phyloP scores from a whole-genome alignment of 2,113 vertebrate genomes.

The Trinectes maculatus region DNA sequence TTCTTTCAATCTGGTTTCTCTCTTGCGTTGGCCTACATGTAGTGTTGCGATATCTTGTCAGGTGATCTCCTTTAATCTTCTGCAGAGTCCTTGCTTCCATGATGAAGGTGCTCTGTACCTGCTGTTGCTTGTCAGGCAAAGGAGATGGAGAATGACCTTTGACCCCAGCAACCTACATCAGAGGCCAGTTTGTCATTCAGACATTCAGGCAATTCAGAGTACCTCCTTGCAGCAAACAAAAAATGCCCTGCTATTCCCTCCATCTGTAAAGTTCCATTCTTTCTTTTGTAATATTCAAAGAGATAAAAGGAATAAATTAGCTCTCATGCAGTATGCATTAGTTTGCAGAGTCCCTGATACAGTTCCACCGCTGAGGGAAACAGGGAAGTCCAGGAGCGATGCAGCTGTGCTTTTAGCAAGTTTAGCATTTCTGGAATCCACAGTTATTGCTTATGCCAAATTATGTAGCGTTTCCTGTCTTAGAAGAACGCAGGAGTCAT shows the following conservation, averaged over 20 bases:
- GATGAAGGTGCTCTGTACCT: slow-evolving; percentile 34
- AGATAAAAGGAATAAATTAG: slow-evolving; percentile 70
- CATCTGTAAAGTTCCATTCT: slow-evolving; percentile 23
- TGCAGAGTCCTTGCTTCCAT: slow-evolving; percentile 19
- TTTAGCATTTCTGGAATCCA: slow-evolving; percentile 36
- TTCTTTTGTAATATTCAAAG: slow-evolving; percentile 62
- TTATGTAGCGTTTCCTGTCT: slow-evolving; percentile 16
- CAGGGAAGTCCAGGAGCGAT: slow-evolving; percentile 42
- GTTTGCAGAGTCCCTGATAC: slow-evolving; percentile 22
- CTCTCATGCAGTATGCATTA: slow-evolving; percentile 71
- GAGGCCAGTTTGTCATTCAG: not conserved
- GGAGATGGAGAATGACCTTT: slow-evolving; percentile 38
- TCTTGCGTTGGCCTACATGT: not conserved
- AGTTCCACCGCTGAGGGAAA: slow-evolving; percentile 43
- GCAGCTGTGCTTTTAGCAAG: slow-evolving; percentile 57
- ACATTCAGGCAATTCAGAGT: too few relatives aligned
- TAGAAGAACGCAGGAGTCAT: slow-evolving; percentile 10
- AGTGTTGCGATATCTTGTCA: not conserved
- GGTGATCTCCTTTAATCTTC: not conserved
- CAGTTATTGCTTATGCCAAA: slow-evolving; percentile 8
- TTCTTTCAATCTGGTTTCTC: not conserved
- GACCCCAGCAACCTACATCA: slow-evolving; percentile 46
- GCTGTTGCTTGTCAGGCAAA: slow-evolving; percentile 48
- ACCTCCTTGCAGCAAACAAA: slow-evolving; percentile 23
- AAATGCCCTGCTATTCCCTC: slow-evolving; percentile 38